Base-by-base conservation (phyloP, 35 echinoderm and acorn worm genomes). In the Strongylocentrotus purpuratus region DNA sequence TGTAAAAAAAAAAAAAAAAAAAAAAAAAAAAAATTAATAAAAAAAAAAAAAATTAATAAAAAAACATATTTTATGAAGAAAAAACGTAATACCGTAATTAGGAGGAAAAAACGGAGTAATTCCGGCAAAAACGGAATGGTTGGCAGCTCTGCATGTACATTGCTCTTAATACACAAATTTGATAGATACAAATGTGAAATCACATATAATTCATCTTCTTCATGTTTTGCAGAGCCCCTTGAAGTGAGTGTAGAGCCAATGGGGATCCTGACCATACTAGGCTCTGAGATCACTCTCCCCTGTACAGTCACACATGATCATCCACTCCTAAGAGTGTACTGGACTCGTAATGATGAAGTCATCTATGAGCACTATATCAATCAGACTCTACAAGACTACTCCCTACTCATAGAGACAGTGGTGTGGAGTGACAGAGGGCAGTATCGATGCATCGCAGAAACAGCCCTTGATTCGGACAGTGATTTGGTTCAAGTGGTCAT, bases 241-340 rank as follows among this genome's bases (percentile, higher is more conserved):
- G 46, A 93, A 25, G 91, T 93, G 17, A 93, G 48, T 28, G 22
- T 58, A 33, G 48, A 47, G 48, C n/a, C 48, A 17, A 13, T 32
- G 2, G 91, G 48, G 3, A 31, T 93, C 45, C n/a, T 93, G 32
- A 46, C 48, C 11, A 93, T 46, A 2, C 46, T 46, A 0, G 91
- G 91, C 28, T 93, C 91, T 14, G 10, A 50, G 14, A 58, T 93
- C 46, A 48, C 91, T 5, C 28, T 93, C 9, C 91, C 91, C 17
- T 93, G 91, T 46, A 47, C 18, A 58, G 46, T 93, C 45, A 93
- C 48, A 46, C 91, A 93, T 93, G 91, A 93, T 46, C 45, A 46
- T 47, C 46, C 91, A 4, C 91, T 93, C 46, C 33, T 55, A n/a
- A 93, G 14, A 12, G 45, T 46, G 5, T 93, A 93, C 91, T 93